Percentiles rank a stretch among this genome's conserved stretches.
Evolutionary conservation across 2,888 invertebrate species (phyloP).

Genomic region (Endotricha flammealis): DNA sequence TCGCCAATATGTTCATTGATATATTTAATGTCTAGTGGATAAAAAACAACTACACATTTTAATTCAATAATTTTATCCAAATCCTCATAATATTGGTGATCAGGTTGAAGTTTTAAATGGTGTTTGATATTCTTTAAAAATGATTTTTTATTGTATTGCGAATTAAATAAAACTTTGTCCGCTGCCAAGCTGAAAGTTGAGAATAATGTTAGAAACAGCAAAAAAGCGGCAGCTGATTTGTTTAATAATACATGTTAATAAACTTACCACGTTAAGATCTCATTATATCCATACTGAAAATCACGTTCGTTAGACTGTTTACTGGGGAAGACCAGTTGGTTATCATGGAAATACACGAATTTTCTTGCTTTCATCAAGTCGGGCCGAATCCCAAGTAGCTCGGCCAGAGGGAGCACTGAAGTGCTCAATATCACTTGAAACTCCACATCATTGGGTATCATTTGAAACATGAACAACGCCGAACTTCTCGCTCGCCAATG

Average conservation of each 20-base stretch:
- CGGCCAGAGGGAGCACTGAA: slow-evolving; percentile 83
- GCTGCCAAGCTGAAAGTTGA: slow-evolving; percentile 78
- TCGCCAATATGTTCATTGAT: slow-evolving; percentile 10
- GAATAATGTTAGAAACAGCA: too few relatives aligned
- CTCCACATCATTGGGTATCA: slow-evolving; percentile 70
- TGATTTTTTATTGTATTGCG: slow-evolving; percentile 57
- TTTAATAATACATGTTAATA: background rate
- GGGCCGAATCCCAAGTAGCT: slow-evolving; percentile 82
- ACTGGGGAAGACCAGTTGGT: slow-evolving; percentile 85
- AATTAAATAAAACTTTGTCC: slow-evolving; percentile 84
- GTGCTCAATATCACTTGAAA: slow-evolving; percentile 81
- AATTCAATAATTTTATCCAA: background rate
- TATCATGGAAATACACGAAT: slow-evolving; percentile 87
- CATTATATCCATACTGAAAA: slow-evolving; percentile 87
- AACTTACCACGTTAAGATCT: slow-evolving; percentile 34
- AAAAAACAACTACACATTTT: slow-evolving; percentile 58
- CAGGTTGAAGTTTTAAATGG: slow-evolving; percentile 9
- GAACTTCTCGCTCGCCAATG: slow-evolving; percentile 85
- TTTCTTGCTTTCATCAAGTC: slow-evolving; percentile 79
- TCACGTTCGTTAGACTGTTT: slow-evolving; percentile 57
- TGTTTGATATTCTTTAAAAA: slow-evolving; percentile 7
- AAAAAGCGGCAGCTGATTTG: too few relatives aligned
- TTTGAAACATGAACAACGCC: slow-evolving; percentile 79
- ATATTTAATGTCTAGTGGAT: slow-evolving; percentile 68
- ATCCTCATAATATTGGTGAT: slow-evolving; percentile 2